A percentile compares a stretch with the other conserved stretches of the same genome.
These are phyloP conservation scores for Bucorvus abyssinicus DNA, from an alignment of 2,797 vertebrate species.

Conservation along the genomic window DNA sequence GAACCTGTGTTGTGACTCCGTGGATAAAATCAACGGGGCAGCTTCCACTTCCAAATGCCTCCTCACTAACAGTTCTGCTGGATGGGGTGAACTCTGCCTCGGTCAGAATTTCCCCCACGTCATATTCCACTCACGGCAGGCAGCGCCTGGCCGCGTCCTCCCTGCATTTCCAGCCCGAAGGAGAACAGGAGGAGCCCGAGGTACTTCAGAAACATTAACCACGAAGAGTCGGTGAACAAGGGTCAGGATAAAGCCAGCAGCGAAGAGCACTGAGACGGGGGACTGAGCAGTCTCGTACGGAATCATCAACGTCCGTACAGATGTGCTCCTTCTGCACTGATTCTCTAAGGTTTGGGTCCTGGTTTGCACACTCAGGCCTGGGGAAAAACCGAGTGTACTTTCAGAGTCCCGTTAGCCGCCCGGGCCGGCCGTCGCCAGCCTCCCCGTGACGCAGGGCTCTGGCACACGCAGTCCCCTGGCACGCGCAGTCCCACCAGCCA, in stretches of 20 bases:
- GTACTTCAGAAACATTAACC: background rate
- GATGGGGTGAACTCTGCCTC: background rate
- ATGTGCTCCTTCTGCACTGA: background rate
- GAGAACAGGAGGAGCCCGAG: background rate
- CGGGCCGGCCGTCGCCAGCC: background rate
- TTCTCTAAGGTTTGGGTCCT: background rate
- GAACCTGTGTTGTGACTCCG: background rate
- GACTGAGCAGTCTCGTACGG: background rate
- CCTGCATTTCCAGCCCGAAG: accelerated
- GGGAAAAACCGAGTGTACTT: background rate
- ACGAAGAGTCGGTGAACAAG: background rate
- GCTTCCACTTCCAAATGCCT: background rate
- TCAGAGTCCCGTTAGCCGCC: accelerated
- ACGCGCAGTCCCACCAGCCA: accelerated
- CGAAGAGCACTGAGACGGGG: background rate
- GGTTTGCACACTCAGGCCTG: background rate
- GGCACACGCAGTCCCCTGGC: background rate
- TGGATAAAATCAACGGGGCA: background rate
- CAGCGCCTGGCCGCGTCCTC: background rate
- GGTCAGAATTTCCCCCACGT: background rate
- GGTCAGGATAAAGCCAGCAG: background rate
- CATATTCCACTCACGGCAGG: too few species aligned
- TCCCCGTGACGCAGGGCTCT: accelerated
- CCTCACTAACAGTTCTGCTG: background rate
- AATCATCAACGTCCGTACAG: background rate